phyloP scores from a whole-genome alignment of 1,140 invertebrate species.

The Drosophila punjabiensis region DNA sequence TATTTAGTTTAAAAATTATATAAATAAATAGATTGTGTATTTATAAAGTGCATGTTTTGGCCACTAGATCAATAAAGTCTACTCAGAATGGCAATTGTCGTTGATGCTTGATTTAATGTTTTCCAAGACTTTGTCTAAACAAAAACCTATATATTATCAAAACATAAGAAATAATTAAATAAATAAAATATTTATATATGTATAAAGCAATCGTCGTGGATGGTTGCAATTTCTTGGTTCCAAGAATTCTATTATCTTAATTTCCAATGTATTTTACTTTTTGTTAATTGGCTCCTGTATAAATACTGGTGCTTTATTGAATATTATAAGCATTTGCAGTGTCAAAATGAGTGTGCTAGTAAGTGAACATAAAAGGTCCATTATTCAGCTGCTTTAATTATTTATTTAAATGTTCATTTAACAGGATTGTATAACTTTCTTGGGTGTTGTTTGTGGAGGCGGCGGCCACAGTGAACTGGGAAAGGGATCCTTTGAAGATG shows the following conservation, averaged over 20 bases:
- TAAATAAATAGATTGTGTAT: not conserved
- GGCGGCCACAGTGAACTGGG: not conserved
- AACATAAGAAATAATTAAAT: too few species aligned
- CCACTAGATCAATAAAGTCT: not conserved
- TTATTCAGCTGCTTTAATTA: conserved; percentile 9
- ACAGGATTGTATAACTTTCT: conserved; percentile 15
- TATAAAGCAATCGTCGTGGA: not conserved
- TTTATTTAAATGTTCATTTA: not conserved
- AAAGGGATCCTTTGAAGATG: conserved; percentile 7
- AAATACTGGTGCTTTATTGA: not conserved
- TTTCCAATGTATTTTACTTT: too few species aligned
- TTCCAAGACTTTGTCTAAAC: not conserved
- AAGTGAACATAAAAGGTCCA: not conserved
- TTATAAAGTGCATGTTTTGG: not conserved
- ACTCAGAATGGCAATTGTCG: not conserved
- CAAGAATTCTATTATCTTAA: conserved; percentile 2
- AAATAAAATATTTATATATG: too few species aligned
- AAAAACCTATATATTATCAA: too few species aligned
- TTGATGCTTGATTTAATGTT: not conserved
- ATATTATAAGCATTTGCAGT: not conserved
- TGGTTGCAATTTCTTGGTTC: not conserved
- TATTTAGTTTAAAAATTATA: not conserved
- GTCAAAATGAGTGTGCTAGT: not conserved
- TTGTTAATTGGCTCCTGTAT: not conserved
- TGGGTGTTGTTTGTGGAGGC: conserved; percentile 5